These are phyloP conservation scores for Nineta flava DNA, from an alignment of 2,888 invertebrate genomes.

Conservation along the genomic window DNA sequence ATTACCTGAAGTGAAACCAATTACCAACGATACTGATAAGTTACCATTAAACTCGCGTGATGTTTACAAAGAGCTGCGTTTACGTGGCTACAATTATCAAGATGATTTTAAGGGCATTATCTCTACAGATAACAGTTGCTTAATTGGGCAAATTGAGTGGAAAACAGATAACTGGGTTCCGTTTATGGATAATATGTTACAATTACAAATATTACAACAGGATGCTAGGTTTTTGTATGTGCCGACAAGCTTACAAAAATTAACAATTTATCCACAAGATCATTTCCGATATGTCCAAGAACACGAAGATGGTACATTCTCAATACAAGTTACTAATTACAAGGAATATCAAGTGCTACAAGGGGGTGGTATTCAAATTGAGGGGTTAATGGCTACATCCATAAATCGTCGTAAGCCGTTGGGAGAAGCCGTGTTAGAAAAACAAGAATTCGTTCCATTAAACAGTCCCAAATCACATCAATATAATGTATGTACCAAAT, in stretches of 20 bases:
- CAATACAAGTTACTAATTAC: slow-evolving; percentile 18
- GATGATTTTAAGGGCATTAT: slow-evolving; percentile 22
- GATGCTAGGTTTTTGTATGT: slow-evolving; percentile 53
- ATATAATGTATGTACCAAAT: too few species aligned
- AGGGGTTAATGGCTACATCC: slow-evolving; percentile 59
- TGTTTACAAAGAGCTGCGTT: slow-evolving; percentile 51
- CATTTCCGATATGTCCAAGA: slow-evolving; percentile 16
- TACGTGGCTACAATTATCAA: slow-evolving; percentile 45
- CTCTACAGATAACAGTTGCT: slow-evolving; percentile 18
- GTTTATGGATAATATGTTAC: slow-evolving; percentile 78
- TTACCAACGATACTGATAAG: background rate
- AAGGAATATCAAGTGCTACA: slow-evolving; percentile 28
- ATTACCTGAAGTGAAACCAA: slow-evolving; percentile 21
- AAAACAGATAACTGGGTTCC: slow-evolving; percentile 57
- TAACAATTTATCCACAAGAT: slow-evolving; percentile 31
- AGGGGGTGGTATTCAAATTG: slow-evolving; percentile 61
- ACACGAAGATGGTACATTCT: slow-evolving; percentile 2
- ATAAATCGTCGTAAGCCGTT: slow-evolving; percentile 52
- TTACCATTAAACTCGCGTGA: slow-evolving; percentile 23
- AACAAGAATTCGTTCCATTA: slow-evolving; percentile 56
- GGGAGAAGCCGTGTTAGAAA: slow-evolving; percentile 62
- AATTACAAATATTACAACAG: slow-evolving; percentile 49
- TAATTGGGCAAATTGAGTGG: slow-evolving; percentile 18
- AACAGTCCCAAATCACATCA: slow-evolving; percentile 9
- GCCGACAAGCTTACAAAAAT: slow-evolving; percentile 41